phyloP scores from a whole-genome alignment of 2,113 vertebrate species.

The Cinclus cinclus region DNA sequence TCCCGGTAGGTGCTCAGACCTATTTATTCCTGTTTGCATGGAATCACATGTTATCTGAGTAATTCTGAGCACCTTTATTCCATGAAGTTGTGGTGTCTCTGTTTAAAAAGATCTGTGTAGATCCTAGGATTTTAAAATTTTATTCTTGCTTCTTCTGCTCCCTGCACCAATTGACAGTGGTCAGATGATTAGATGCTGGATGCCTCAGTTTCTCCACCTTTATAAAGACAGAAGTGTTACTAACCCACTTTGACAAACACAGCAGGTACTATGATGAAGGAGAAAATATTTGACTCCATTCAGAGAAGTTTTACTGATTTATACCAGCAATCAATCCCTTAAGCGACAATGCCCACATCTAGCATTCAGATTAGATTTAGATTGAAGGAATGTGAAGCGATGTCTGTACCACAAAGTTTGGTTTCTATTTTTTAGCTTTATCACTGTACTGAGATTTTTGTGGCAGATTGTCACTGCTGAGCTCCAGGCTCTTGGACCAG shows the following conservation, averaged over 20 bases:
- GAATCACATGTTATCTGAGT: not conserved
- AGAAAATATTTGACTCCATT: not conserved
- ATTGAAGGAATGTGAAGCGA: not conserved
- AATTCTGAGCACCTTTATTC: not conserved
- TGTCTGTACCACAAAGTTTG: not conserved
- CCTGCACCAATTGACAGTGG: not conserved
- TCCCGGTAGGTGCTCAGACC: conserved; percentile 43
- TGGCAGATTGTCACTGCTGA: not conserved
- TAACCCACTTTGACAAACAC: not conserved
- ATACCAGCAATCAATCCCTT: not conserved
- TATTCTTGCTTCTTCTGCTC: not conserved
- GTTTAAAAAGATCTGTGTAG: not conserved
- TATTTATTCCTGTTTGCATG: not conserved
- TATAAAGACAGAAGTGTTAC: not conserved
- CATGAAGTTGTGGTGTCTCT: not conserved
- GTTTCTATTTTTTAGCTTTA: not conserved
- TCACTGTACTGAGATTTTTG: not conserved
- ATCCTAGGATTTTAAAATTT: not conserved
- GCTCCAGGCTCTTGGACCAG: fast-evolving
- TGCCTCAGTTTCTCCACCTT: not conserved
- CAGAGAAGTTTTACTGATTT: not conserved
- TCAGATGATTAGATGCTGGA: not conserved
- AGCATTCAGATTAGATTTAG: not conserved
- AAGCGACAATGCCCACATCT: not conserved
- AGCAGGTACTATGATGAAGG: not conserved